Evolutionary conservation across 1,140 invertebrate genomes (phyloP).

Genomic region (Ips typographus): DNA sequence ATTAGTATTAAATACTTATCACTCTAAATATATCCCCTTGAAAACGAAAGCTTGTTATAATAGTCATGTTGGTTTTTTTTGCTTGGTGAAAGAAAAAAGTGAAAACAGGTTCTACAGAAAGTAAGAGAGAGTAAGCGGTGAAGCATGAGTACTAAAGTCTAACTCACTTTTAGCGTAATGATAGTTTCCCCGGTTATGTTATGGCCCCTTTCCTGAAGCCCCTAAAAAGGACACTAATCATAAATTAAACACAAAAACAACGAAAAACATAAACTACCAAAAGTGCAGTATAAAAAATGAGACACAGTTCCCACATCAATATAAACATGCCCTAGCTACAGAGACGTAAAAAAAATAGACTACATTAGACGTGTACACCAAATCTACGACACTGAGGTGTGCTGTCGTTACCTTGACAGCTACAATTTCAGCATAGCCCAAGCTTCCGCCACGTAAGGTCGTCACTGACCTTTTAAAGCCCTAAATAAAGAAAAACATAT

Average conservation of each 20-base stretch:
- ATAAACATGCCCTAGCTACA: too few species aligned
- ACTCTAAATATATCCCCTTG: too few species aligned
- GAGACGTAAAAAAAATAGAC: too few species aligned
- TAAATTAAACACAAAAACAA: conserved; percentile 46
- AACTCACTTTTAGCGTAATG: conserved; percentile 87
- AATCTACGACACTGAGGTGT: background rate
- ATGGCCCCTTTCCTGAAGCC: conserved; percentile 83
- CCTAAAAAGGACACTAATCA: conserved; percentile 63
- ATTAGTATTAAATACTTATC: too few species aligned
- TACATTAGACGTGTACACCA: background rate
- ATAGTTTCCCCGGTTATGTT: conserved; percentile 86
- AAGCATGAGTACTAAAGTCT: conserved; percentile 19
- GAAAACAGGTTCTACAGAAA: background rate
- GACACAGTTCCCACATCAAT: background rate
- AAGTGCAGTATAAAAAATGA: background rate
- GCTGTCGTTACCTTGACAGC: conserved; percentile 82
- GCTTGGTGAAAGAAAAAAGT: background rate
- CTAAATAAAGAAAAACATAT: conserved; percentile 50
- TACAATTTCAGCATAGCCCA: conserved; percentile 92
- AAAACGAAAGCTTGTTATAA: too few species aligned
- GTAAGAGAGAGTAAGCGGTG: background rate
- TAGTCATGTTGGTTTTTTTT: too few species aligned
- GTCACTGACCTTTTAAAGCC: conserved; percentile 93
- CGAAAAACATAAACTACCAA: conserved; percentile 19
- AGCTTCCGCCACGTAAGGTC: conserved; percentile 78